These are phyloP conservation scores for Rattus rattus DNA, from an alignment of 2,113 vertebrate genomes.

Conservation along the genomic window DNA sequence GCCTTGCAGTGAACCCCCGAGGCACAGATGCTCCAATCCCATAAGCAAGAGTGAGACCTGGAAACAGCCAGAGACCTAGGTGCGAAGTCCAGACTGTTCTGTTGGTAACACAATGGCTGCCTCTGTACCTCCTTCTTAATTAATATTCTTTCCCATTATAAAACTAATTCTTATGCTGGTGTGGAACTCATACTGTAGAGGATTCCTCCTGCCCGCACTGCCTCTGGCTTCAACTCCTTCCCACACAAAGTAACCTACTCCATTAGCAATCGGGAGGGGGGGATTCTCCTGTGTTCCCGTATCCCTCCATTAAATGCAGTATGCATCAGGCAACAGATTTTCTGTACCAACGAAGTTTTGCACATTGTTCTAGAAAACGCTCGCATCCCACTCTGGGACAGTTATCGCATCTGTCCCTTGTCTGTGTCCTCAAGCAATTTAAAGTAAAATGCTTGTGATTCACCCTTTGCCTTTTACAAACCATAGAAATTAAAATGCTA, in stretches of 20 bases:
- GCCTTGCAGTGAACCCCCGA: background rate
- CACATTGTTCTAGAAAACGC: background rate
- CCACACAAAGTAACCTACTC: background rate
- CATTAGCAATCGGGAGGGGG: background rate
- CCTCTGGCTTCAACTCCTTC: background rate
- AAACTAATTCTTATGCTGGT: background rate
- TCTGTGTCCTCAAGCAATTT: background rate
- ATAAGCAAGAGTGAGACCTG: slow-evolving; percentile 36
- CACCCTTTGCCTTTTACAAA: slow-evolving; percentile 14
- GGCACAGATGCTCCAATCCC: background rate
- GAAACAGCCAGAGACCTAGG: background rate
- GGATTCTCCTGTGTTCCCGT: background rate
- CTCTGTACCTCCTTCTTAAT: background rate
- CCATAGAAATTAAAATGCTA: slow-evolving; percentile 7
- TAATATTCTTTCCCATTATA: background rate
- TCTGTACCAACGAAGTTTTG: background rate
- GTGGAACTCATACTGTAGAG: background rate
- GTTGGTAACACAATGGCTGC: background rate
- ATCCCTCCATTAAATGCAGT: background rate
- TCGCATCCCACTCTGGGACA: background rate
- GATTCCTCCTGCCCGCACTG: background rate
- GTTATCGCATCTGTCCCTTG: background rate
- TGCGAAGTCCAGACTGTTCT: slow-evolving; percentile 23
- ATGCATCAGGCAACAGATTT: background rate
- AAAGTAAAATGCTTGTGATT: background rate